A percentile compares a stretch with the other conserved stretches of the same genome.
Evolutionary conservation across 1,140 invertebrate genomes (phyloP).

Genomic region (Orussus abietinus): DNA sequence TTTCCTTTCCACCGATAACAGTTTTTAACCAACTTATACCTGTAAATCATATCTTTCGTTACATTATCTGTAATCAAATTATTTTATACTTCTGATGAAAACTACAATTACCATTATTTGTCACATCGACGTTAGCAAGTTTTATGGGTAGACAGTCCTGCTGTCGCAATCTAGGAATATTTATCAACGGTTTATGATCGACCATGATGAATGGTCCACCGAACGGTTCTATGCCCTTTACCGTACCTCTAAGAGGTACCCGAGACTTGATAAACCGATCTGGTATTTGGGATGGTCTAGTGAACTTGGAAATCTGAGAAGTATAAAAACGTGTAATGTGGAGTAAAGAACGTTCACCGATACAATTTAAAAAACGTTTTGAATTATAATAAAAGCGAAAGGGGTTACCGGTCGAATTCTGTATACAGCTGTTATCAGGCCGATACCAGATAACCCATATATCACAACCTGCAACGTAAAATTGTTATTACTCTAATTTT

Average conservation of each 20-base stretch:
- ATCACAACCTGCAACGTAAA: constrained; percentile 51
- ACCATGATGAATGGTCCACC: constrained; percentile 46
- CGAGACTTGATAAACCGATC: constrained; percentile 47
- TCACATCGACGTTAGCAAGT: constrained; percentile 51
- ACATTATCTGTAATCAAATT: background rate
- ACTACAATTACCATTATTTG: constrained; percentile 41
- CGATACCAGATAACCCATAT: constrained; percentile 53
- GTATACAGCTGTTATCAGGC: constrained; percentile 49
- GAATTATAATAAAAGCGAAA: constrained; percentile 4
- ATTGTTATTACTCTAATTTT: no score
- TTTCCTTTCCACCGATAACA: constrained; percentile 42
- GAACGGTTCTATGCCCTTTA: constrained; percentile 49
- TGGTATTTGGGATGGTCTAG: constrained; percentile 50
- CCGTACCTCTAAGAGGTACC: constrained; percentile 45
- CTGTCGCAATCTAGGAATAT: constrained; percentile 36
- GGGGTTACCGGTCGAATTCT: constrained; percentile 54
- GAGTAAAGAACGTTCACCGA: constrained; percentile 6
- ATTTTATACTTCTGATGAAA: background rate
- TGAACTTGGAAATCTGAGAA: constrained; percentile 53
- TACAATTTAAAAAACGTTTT: constrained; percentile 2
- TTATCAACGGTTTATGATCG: constrained; percentile 52
- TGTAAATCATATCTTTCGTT: constrained; percentile 19
- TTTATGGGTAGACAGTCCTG: constrained; percentile 52
- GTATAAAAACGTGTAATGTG: constrained; percentile 11
- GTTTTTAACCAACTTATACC: constrained; percentile 54